Evolutionary conservation across 2,113 vertebrate species (phyloP), one percentile per base, ranked within the genome.

Genomic region (Neomonachus schauinslandi): DNA sequence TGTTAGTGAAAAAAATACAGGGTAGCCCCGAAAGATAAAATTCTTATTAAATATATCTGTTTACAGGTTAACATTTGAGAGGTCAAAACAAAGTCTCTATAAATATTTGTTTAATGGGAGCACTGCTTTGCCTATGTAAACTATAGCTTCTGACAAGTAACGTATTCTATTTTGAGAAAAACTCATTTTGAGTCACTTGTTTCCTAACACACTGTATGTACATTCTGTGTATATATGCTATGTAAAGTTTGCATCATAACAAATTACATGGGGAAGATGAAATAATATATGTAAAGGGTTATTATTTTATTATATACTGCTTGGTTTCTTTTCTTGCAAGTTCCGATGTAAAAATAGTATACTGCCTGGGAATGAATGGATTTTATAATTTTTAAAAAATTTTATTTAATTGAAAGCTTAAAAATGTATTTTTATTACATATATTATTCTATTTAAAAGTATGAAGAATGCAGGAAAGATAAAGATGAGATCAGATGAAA

Each of bases 1-100:
- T 72, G 31, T 61, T 76, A 84, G 57, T 51, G 26, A 85, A 91
- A 63, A 91, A 85, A 90, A 61, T 22, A 14, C 36, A 71, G 14
- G 0, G 2, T 36, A 90, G 36, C 11, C 49, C 80, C 80, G 69
- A 94, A 86, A 84, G 59, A 89, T 36, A 87, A 87, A 59, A 31
- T 49, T 92, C 51, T 91, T 14, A 57, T 53, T 77, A 42, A 87
- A 7, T 28, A 13, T 74, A 81, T 76, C 12, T 21, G 8, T 65
- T 96, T 95, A 31, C 63, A 87, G 26, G 7, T 36, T 96, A 81
- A 76, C 18, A 87, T 83, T 92, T 77, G 61, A 89, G n/a, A 95
- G 16, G 2, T 65, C 83, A 31, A 74, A 28, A 89, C 33, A 42
- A 86, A 93, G 13, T 0, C 19, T 84, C 59, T 87, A 83, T 71